Conservation (phyloP, 2,888 invertebrate genomes). For the Eurytoma adleriae region DNA sequence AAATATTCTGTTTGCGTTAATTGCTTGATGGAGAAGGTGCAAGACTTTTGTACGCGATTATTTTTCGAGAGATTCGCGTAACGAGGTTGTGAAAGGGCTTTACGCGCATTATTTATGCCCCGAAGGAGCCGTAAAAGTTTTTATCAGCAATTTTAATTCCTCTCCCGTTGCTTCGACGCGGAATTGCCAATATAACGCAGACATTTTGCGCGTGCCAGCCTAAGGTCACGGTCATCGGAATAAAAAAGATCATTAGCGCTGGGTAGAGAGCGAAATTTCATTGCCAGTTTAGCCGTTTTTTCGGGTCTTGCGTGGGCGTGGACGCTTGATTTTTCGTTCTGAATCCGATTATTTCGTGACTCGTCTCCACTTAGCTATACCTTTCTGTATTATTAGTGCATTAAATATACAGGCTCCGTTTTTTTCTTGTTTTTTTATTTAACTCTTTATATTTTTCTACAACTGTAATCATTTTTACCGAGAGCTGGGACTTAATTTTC, state of each 20-base stretch:
- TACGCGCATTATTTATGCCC: background rate
- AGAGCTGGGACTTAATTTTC: too few relatives aligned
- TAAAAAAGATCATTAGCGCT: slow-evolving; percentile 31
- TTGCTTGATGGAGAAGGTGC: too few relatives aligned
- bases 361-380: background rate
- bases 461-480: too few relatives aligned
- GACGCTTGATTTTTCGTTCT: slow-evolving; percentile 29
- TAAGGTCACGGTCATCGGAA: slow-evolving; percentile 41
- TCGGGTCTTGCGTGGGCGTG: background rate
- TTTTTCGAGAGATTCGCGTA: background rate
- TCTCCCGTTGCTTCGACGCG: background rate
- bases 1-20: too few relatives aligned
- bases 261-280: slow-evolving; percentile 23
- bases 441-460: too few relatives aligned
- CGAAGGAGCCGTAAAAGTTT: background rate
- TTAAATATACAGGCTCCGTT: background rate
- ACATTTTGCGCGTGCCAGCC: background rate
- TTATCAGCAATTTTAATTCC: background rate
- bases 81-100: background rate
- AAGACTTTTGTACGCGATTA: too few relatives aligned
- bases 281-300: slow-evolving; percentile 20
- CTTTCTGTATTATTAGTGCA: background rate
- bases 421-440: too few relatives aligned
- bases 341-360: slow-evolving; percentile 34
- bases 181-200: background rate